Evolutionary conservation across 2,888 invertebrate genomes (phyloP).

Genomic region (Harpalus rubripes): DNA sequence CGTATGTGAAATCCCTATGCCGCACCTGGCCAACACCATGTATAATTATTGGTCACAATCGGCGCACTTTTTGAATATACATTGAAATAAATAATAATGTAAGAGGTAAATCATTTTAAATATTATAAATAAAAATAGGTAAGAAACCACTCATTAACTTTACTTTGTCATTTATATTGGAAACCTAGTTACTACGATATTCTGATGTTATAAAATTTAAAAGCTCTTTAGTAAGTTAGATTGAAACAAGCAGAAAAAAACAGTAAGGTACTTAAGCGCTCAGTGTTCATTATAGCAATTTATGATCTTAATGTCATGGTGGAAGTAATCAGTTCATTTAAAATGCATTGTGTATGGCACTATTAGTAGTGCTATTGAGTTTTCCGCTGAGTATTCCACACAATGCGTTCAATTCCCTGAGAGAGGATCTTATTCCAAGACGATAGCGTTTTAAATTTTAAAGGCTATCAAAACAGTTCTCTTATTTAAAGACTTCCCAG

Average conservation of each 20-base stretch:
- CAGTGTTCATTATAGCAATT: constrained; percentile 59
- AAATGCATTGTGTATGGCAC: constrained; percentile 66
- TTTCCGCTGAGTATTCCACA: constrained; percentile 1
- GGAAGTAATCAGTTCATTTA: constrained; percentile 65
- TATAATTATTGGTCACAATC: no score
- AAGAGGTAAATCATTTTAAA: no score
- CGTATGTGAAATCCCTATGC: no score
- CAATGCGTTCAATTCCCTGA: constrained; percentile 61
- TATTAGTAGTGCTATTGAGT: constrained; percentile 58
- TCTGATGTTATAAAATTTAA: constrained; percentile 39
- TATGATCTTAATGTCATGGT: constrained; percentile 55
- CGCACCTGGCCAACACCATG: no score
- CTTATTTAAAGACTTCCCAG: constrained; percentile 61
- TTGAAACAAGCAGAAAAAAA: constrained; percentile 33
- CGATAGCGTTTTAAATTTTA: constrained; percentile 62
- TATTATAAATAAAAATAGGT: no score
- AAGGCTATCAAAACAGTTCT: constrained; percentile 64
- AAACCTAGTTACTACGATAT: neutral
- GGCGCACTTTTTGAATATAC: no score
- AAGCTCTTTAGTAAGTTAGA: constrained; percentile 24
- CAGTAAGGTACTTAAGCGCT: constrained; percentile 45
- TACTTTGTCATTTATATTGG: no score
- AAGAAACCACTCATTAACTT: no score
- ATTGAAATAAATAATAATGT: no score
- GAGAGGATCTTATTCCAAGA: constrained; percentile 59